Conservation (phyloP, 2,888 invertebrate species). For the Abrostola triplasia region DNA sequence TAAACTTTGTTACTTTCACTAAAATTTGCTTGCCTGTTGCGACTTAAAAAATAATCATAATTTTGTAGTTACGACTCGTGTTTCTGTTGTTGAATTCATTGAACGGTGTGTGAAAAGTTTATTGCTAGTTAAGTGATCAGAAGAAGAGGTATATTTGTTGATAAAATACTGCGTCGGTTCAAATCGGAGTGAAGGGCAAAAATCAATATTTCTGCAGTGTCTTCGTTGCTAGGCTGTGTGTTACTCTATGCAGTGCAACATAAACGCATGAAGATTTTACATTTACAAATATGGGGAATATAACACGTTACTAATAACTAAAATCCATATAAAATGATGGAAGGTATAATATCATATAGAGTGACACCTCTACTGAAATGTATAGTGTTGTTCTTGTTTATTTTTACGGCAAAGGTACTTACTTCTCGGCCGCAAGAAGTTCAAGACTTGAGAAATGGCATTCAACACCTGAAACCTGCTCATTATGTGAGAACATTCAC, state of each 20-base stretch:
- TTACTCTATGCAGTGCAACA: slow-evolving; percentile 61
- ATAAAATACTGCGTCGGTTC: slow-evolving; percentile 44
- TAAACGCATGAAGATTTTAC: slow-evolving; percentile 43
- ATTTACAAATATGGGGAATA: slow-evolving; percentile 35
- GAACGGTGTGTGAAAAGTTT: slow-evolving; percentile 10
- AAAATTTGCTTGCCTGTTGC: slow-evolving; percentile 33
- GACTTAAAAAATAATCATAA: slow-evolving; percentile 30
- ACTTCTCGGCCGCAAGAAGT: slow-evolving; percentile 82
- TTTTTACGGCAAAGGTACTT: slow-evolving; percentile 84
- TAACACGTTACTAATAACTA: slow-evolving; percentile 21
- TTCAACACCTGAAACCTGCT: slow-evolving; percentile 76
- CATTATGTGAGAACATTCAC: slow-evolving; percentile 85
- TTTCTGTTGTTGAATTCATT: slow-evolving; percentile 15
- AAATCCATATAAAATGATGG: slow-evolving; percentile 65
- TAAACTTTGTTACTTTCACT: slow-evolving; percentile 44
- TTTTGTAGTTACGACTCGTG: slow-evolving; percentile 7
- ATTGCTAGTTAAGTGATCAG: slow-evolving; percentile 14
- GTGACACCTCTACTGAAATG: slow-evolving; percentile 83
- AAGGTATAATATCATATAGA: slow-evolving; percentile 76
- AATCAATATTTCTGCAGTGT: slow-evolving; percentile 80
- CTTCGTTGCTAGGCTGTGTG: slow-evolving; percentile 68
- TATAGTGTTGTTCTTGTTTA: slow-evolving; percentile 81
- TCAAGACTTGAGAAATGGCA: slow-evolving; percentile 74
- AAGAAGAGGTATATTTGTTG: slow-evolving; percentile 14
- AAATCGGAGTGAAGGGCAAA: slow-evolving; percentile 44